Base-by-base conservation (phyloP, 64 coral and sea anemone genomes). In the Dendronephthya gigantea region DNA sequence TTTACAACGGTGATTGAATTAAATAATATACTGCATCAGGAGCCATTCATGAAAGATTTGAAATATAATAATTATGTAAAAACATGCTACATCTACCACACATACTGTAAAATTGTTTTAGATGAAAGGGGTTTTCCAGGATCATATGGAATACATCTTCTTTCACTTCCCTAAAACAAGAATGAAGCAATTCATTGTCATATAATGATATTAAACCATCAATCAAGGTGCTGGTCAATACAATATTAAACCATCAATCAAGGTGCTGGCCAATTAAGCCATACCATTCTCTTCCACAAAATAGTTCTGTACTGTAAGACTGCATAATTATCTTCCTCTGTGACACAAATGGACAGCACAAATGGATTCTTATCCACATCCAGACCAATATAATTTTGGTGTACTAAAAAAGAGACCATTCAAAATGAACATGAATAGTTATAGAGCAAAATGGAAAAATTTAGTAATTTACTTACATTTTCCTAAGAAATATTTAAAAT, bases 401-500 rank as follows among this genome's bases (percentile, higher is more conserved):
- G 94, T 82, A 97, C 94, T 92, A 85, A 3, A 10, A 83, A 31
- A 34, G 51, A 28, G 29, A 13, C 9, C 16, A 31, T 9, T 50
- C n/a, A 47, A 48, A 17, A 36, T 28, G n/a, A 50, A 19, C 55
- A 33, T 34, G 13, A 33, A 12, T 29, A 35, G 72, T 45, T 45
- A n/a, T n/a, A n/a, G n/a, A n/a, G 41, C 31, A 35, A 79, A 19
- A 8, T 12, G 36, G 34, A 34, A 34, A 79, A 79, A 15, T 16
- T 39, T 14, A 4, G 58, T 12, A 10, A 69, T 38, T 68, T 23
- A 34, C 29, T 59, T 86, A 96, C 94, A 86, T 93, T 89, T 93
- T 59, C 95, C 95, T n/a, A 98, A 68, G 83, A 93, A 98, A 81
- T 98, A 98, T 82, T 98, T 98, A 89, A 98, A 98, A 82, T 98